Conservation (phyloP, 2,888 invertebrate species). For the Taenaris catops region DNA sequence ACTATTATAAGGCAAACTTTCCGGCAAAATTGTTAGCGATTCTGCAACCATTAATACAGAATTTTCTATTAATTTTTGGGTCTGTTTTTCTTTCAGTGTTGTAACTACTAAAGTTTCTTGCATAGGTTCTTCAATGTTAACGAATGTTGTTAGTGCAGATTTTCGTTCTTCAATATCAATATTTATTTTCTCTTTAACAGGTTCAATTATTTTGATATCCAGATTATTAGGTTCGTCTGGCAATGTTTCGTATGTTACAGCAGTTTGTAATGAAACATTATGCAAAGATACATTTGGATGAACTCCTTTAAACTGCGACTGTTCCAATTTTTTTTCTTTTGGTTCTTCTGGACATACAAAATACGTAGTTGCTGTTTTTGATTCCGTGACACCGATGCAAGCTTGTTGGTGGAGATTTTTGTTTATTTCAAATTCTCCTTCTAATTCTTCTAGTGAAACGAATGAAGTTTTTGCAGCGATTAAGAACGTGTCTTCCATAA, state of each 20-base stretch:
- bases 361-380: constrained; percentile 3
- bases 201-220: background rate
- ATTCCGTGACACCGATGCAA: constrained; percentile 7
- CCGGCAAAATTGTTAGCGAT: background rate
- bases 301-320: constrained; percentile 7
- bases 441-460: background rate
- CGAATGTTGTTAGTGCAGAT: constrained; percentile 10
- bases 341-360: constrained; percentile 11
- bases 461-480: constrained; percentile 1
- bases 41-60: constrained; percentile 9
- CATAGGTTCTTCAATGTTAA: constrained; percentile 20
- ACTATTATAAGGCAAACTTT: background rate
- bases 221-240: constrained; percentile 12
- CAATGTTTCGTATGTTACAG: constrained; percentile 6
- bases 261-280: constrained; percentile 3
- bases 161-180: constrained; percentile 18
- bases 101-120: constrained; percentile 15
- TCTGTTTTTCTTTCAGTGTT: constrained; percentile 2
- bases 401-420: background rate
- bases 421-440: background rate
- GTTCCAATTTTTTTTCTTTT: constrained; percentile 6
- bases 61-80: constrained; percentile 7
- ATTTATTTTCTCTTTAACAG: constrained; percentile 9
- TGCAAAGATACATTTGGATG: constrained; percentile 10
- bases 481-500: constrained; percentile 12